Conservation (phyloP, 2,797 vertebrate genomes). For the Eulemur rubriventer region DNA sequence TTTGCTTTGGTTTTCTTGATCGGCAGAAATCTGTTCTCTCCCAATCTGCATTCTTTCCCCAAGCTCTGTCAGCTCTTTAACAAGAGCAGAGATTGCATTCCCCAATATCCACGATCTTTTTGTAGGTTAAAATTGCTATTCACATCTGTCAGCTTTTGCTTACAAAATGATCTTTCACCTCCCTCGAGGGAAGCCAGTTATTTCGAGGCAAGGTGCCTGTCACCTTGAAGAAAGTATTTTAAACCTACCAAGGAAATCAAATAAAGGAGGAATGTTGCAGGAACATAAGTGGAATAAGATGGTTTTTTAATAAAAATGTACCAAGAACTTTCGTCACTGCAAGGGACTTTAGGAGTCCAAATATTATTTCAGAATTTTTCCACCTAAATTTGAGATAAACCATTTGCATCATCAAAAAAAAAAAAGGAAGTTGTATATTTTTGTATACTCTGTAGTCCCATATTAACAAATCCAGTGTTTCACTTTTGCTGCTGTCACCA, state of each 20-base stretch:
- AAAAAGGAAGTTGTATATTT: background rate
- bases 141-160: conserved; percentile 49
- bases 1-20: background rate
- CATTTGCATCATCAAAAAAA: background rate
- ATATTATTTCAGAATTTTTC: background rate
- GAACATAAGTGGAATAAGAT: conserved; percentile 11
- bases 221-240: conserved; percentile 37
- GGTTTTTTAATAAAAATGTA: conserved; percentile 53
- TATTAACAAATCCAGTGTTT: background rate
- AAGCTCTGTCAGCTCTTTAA: conserved; percentile 21
- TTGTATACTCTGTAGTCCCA: background rate
- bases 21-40: conserved; percentile 51
- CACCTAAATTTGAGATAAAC: background rate
- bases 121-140: conserved; percentile 62
- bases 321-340: background rate
- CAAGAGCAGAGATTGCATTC: conserved; percentile 41
- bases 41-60: conserved; percentile 35
- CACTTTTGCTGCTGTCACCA: background rate
- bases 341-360: background rate
- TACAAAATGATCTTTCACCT: conserved; percentile 53
- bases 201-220: conserved; percentile 60
- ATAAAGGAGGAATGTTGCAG: background rate
- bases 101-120: conserved; percentile 58
- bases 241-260: background rate
- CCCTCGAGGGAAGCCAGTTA: conserved; percentile 35